Conservation (phyloP, 2,113 vertebrate genomes). For the Piprites chloris region DNA sequence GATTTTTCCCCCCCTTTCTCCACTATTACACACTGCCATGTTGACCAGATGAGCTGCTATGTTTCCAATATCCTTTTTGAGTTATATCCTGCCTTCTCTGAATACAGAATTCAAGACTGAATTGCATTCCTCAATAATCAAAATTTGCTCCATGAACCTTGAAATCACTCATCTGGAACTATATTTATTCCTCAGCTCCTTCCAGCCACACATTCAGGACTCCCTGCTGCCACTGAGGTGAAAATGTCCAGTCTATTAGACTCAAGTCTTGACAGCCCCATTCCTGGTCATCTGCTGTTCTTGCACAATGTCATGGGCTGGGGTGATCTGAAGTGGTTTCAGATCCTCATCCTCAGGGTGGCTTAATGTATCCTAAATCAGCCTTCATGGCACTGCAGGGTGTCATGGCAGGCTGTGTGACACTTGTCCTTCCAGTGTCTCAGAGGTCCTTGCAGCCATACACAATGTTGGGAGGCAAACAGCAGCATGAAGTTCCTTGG, state of each 20-base stretch:
- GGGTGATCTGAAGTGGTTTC: neutral
- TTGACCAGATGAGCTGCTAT: neutral
- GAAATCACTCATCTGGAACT: neutral
- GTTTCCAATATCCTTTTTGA: neutral
- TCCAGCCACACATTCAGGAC: neutral
- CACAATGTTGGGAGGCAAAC: neutral
- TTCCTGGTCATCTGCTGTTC: neutral
- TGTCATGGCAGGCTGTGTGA: neutral
- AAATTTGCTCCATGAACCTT: neutral
- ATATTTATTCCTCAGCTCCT: neutral
- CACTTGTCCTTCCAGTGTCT: neutral
- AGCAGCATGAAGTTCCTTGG: neutral
- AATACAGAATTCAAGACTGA: neutral
- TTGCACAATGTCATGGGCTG: neutral
- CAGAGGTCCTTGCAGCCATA: neutral
- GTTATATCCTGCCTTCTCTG: neutral
- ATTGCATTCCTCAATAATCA: no score
- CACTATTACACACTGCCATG: accelerated
- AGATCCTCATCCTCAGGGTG: accelerated
- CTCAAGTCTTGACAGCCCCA: neutral
- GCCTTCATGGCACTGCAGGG: neutral
- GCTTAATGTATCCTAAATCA: neutral
- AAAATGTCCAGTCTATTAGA: neutral
- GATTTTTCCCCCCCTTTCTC: neutral
- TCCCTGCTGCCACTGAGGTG: neutral